Percentiles rank a stretch among this genome's conserved stretches.
phyloP scores from a whole-genome alignment of 1,140 invertebrate genomes.

The Lordiphosa collinella region DNA sequence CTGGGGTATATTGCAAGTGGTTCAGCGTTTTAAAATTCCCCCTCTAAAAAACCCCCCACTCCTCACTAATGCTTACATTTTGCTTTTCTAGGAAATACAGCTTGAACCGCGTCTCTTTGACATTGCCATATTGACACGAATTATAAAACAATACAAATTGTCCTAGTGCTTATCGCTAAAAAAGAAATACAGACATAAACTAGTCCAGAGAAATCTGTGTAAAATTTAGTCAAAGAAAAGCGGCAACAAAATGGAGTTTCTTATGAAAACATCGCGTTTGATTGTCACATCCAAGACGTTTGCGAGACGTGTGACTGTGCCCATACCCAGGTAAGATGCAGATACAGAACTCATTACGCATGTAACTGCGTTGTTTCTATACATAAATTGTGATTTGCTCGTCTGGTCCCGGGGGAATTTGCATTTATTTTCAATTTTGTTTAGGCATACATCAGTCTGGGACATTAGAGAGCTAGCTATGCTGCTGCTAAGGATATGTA shows the following conservation, averaged over 20 bases:
- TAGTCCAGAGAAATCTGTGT: not conserved
- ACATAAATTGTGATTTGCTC: slow-evolving; percentile 41
- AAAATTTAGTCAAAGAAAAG: not conserved
- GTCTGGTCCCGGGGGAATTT: slow-evolving; percentile 42
- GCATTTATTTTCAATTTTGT: slow-evolving; percentile 55
- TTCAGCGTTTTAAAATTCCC: slow-evolving; percentile 16
- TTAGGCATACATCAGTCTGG: slow-evolving; percentile 49
- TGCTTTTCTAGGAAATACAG: slow-evolving; percentile 67
- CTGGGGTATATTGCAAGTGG: slow-evolving; percentile 46
- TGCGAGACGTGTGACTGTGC: slow-evolving; percentile 70
- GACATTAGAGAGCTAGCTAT: slow-evolving; percentile 23
- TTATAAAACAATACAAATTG: slow-evolving; percentile 62
- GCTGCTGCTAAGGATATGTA: slow-evolving; percentile 24
- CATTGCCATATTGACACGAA: slow-evolving; percentile 72
- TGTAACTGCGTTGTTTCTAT: slow-evolving; percentile 61
- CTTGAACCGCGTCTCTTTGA: slow-evolving; percentile 72
- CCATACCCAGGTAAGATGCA: slow-evolving; percentile 74
- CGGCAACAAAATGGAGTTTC: slow-evolving; percentile 64
- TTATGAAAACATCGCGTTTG: slow-evolving; percentile 77
- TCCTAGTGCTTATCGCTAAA: no score
- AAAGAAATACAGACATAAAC: slow-evolving; percentile 11
- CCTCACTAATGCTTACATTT: slow-evolving; percentile 27
- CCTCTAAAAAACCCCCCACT: not conserved
- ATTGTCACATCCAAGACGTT: slow-evolving; percentile 74
- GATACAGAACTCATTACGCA: slow-evolving; percentile 61